These are phyloP conservation scores for Drosophila helvetica DNA, from an alignment of 2,888 invertebrate genomes.

Conservation along the genomic window DNA sequence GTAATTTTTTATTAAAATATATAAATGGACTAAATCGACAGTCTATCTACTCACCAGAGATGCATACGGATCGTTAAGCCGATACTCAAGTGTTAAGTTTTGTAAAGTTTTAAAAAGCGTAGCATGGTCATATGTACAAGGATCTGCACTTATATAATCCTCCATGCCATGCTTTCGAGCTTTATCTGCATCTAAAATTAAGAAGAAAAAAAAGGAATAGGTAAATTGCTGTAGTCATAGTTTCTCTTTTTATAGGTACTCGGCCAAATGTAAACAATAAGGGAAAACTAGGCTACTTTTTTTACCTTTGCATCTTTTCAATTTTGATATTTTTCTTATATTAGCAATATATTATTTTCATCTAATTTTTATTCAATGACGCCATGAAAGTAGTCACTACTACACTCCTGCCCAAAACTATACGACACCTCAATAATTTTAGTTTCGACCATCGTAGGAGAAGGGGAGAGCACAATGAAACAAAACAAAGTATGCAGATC, in stretches of 20 bases:
- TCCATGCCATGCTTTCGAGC: constrained; percentile 99
- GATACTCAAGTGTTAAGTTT: constrained; percentile 95
- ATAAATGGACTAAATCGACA: background rate
- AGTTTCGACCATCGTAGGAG: too few species aligned
- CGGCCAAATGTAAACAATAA: too few species aligned
- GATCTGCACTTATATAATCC: constrained; percentile 99
- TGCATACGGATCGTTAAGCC: constrained; percentile 98
- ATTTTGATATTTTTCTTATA: too few species aligned
- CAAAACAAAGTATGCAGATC: too few species aligned
- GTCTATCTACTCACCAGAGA: constrained; percentile 89
- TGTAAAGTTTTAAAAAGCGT: constrained; percentile 96
- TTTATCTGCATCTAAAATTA: constrained; percentile 85
- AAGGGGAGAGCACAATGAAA: too few species aligned
- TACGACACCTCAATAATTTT: too few species aligned
- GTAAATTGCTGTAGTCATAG: background rate
- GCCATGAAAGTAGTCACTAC: too few species aligned
- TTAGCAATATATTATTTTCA: too few species aligned
- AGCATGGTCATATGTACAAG: constrained; percentile 98
- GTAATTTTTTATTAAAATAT: background rate
- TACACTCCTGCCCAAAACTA: too few species aligned
- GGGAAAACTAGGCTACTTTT: too few species aligned
- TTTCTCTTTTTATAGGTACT: background rate
- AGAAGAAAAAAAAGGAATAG: constrained; percentile 6
- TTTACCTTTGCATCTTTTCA: too few species aligned
- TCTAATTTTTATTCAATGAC: too few species aligned